Evolutionary conservation across 1,140 invertebrate species (phyloP).

Genomic region (Sminthurides bifidus): DNA sequence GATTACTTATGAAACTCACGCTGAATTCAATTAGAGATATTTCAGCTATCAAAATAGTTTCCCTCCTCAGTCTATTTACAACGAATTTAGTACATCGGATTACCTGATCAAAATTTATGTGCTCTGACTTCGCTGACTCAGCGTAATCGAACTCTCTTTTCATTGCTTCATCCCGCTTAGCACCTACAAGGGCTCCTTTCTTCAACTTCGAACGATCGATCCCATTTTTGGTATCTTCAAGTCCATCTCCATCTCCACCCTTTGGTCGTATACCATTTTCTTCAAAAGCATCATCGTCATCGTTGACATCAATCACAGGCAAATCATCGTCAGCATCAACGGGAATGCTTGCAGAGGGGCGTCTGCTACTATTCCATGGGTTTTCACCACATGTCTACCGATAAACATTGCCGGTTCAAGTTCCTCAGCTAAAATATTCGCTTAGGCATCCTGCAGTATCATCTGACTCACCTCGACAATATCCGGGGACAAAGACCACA

Average conservation of each 20-base stretch:
- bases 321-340: background rate
- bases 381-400: conserved; percentile 19
- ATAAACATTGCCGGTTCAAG: background rate
- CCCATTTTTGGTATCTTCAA: too few species aligned
- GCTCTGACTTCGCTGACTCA: conserved; percentile 12
- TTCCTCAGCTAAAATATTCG: background rate
- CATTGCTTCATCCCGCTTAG: conserved; percentile 25
- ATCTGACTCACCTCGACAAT: conserved; percentile 20
- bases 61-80: background rate
- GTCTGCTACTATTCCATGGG: background rate
- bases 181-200: too few species aligned
- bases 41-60: background rate
- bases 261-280: background rate
- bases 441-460: background rate
- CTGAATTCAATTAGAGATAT: background rate
- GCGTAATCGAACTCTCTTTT: conserved; percentile 26
- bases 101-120: conserved; percentile 29
- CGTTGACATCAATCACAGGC: background rate
- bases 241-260: too few species aligned
- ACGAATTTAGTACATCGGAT: background rate
- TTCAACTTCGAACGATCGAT: too few species aligned
- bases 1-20: background rate
- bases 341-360: background rate
- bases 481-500: conserved; percentile 61
- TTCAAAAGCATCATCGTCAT: conserved; percentile 6